Base-by-base conservation (phyloP, 37 sponge, comb jelly and placozoan genomes). In the Halichondria panicea region DNA sequence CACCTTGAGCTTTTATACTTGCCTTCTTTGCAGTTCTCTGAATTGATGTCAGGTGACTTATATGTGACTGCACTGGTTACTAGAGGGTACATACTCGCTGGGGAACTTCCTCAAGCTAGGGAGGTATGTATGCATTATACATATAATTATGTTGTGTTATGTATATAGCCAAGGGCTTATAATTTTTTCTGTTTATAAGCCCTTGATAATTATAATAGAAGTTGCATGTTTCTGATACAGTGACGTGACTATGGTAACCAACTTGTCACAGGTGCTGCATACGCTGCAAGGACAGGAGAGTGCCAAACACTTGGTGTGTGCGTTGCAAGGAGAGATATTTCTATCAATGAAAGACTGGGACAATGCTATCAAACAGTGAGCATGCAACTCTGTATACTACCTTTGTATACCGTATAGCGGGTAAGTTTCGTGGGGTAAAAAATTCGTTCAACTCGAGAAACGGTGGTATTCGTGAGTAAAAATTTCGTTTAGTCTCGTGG, bases 1-100 rank as follows among this genome's bases (percentile, higher is more conserved):
- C n/a, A n/a, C n/a, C n/a, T n/a, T n/a, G n/a, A n/a, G n/a, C n/a
- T n/a, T n/a, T n/a, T n/a, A n/a, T n/a, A n/a, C n/a, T n/a, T n/a
- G n/a, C n/a, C n/a, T n/a, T n/a, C n/a, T n/a, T n/a, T n/a, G n/a
- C n/a, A n/a, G n/a, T n/a, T n/a, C n/a, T n/a, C n/a, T n/a, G n/a
- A n/a, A n/a, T n/a, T n/a, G n/a, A n/a, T n/a, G n/a, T n/a, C n/a
- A 67, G 60, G 65, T 77, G 78, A 84, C 28, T 30, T 30, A 71
- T 72, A 78, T 77, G 78, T 77, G 72, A 84, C 48, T 18, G 60
- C 31, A 4, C n/a, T 56, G 2, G 52, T 66, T 0, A 55, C 62
- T 12, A 77, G 43, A 32, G 78, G 66, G 1, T 45, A 63, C 42
- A 40, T 84, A 4, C 32, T 60, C 0, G 37, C 43, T 1, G 78